Base-by-base conservation (phyloP, 2,888 invertebrate species). In the Piscicola geometra region DNA sequence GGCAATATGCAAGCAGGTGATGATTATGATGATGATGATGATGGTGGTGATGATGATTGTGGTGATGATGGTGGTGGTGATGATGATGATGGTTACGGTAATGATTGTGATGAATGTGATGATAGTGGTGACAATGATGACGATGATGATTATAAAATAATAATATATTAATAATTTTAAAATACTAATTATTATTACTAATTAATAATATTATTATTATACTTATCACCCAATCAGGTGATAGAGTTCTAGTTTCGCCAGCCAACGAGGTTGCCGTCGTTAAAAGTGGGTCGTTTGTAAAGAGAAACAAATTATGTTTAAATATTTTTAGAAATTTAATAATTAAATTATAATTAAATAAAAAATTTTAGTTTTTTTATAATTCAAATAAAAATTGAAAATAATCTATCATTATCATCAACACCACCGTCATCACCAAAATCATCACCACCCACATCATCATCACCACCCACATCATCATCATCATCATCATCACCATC, bases 211-310 rank as follows among this genome's bases (percentile, higher is more conserved):
- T n/a, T n/a, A n/a, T n/a, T n/a, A n/a, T n/a, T n/a, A n/a, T n/a
- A n/a, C n/a, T n/a, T n/a, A n/a, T n/a, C n/a, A n/a, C 60, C 21
- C 60, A 3, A 3, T 25, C 60, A 56, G 60, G 93, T 21, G 96
- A 98, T 81, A 92, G 91, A 85, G 90, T 97, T 0, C 84, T 94
- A 50, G 89, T 97, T 30, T 90, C 93, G 85, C 95, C 97, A 0
- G 90, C 89, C 77, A 91, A 91, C 80, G 94, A 94, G 87, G 85
- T 89, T 79, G 93, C 92, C n/a, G 88, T 89, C 76, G 90, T 95
- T 0, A 93, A 94, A 87, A 90, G 91, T 88, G 83, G 77, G 80
- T 68, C 18, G 21, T 28, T 21, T 25, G n/a, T 36, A n/a, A 15
- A 9, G 9, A 47, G 21, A 15, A 21, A 47, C 21, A 15, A 9